Evolutionary conservation across 2,888 invertebrate genomes (phyloP).

Genomic region (Enoplolaimus lenunculus): DNA sequence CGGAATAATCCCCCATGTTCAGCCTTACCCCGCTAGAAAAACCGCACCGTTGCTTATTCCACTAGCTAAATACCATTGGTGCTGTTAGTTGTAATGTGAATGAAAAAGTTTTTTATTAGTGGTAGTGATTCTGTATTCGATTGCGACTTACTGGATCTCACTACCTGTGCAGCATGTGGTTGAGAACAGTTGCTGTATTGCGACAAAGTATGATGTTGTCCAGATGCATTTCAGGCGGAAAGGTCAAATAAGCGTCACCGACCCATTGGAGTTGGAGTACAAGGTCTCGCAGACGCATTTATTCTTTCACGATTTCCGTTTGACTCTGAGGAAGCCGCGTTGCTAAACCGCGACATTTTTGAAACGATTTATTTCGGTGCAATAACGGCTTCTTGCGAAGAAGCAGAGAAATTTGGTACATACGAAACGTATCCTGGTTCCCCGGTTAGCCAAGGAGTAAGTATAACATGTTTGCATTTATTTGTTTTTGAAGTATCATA

Average conservation of each 20-base stretch:
- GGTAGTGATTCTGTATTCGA: no score
- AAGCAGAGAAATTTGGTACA: conserved; percentile 65
- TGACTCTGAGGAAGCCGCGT: conserved; percentile 67
- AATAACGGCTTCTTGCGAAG: conserved; percentile 81
- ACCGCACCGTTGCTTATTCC: no score
- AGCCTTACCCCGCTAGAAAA: no score
- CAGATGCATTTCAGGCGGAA: conserved; percentile 60
- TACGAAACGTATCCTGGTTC: conserved; percentile 81
- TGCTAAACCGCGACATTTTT: conserved; percentile 84
- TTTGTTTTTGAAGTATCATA: no score
- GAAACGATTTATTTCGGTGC: conserved; percentile 97
- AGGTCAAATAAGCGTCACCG: conserved; percentile 64
- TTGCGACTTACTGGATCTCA: conserved; percentile 90
- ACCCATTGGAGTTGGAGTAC: conserved; percentile 72
- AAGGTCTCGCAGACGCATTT: conserved; percentile 91
- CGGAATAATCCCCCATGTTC: no score
- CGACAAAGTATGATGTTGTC: conserved; percentile 75
- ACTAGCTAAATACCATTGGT: no score
- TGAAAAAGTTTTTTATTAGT: no score
- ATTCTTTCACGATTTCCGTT: conserved; percentile 81
- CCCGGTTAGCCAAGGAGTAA: conserved; percentile 76
- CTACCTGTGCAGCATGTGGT: conserved; percentile 87
- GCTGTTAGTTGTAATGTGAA: no score
- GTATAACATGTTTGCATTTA: conserved; percentile 56
- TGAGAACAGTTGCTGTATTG: conserved; percentile 65